phyloP scores from a whole-genome alignment of 2,797 vertebrate species.

The Taenioides sp. region DNA sequence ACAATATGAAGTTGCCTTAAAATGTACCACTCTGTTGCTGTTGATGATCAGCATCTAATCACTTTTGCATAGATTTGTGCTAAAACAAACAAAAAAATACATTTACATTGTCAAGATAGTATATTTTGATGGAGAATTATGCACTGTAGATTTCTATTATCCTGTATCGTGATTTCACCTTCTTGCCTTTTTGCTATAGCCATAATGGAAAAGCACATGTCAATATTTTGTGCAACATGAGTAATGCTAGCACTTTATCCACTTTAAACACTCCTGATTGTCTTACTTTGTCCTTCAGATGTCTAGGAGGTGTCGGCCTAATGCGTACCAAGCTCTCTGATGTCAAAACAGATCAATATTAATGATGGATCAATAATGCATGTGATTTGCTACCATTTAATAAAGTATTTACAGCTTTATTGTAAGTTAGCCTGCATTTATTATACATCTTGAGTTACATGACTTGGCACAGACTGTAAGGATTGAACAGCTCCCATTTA shows the following conservation, averaged over 20 bases:
- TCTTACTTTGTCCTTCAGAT: constrained; percentile 23
- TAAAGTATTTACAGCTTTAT: constrained; percentile 62
- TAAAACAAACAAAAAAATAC: constrained; percentile 45
- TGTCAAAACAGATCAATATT: constrained; percentile 27
- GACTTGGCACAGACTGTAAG: background rate
- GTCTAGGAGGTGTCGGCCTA: constrained; percentile 9
- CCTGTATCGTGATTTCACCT: constrained; percentile 46
- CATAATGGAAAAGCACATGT: constrained; percentile 33
- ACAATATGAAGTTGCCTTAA: constrained; percentile 80
- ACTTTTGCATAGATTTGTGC: constrained; percentile 67
- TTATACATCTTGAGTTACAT: background rate
- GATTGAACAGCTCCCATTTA: background rate
- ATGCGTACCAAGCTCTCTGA: constrained; percentile 17
- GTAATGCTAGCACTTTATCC: constrained; percentile 64
- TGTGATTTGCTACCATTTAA: constrained; percentile 65
- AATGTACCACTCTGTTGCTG: constrained; percentile 74
- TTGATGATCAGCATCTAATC: constrained; percentile 17
- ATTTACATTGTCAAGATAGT: constrained; percentile 43
- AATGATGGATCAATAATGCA: constrained; percentile 41
- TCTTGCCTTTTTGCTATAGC: constrained; percentile 56
- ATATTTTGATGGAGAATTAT: constrained; percentile 59
- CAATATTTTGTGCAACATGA: constrained; percentile 51
- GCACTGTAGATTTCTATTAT: constrained; percentile 57
- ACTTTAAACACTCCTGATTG: constrained; percentile 19
- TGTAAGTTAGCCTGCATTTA: constrained; percentile 8